These are phyloP conservation scores for Merodon equestris DNA, from an alignment of 2,888 invertebrate species.

Conservation along the genomic window DNA sequence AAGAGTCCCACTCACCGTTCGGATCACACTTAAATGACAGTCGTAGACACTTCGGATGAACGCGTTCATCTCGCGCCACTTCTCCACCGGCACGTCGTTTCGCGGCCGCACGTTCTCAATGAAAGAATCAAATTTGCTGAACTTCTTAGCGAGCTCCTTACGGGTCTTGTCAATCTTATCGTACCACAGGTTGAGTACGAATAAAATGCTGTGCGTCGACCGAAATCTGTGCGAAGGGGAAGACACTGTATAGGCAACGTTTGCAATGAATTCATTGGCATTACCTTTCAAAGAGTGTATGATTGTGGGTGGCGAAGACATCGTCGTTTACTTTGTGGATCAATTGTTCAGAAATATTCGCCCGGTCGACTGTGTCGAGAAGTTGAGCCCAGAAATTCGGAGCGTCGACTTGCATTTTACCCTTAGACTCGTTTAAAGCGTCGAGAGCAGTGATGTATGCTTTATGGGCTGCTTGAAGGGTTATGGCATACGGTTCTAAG, in stretches of 20 bases:
- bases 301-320: constrained; percentile 38
- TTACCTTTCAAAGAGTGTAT: constrained; percentile 36
- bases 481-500: constrained; percentile 75
- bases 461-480: constrained; percentile 70
- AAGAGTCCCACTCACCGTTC: constrained; percentile 69
- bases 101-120: constrained; percentile 71
- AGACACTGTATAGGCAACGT: neutral
- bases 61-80: constrained; percentile 68
- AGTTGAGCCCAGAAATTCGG: constrained; percentile 47
- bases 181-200: constrained; percentile 73
- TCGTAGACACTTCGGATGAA: constrained; percentile 75
- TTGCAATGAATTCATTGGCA: too few species aligned
- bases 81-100: constrained; percentile 65
- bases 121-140: constrained; percentile 72
- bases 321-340: constrained; percentile 74
- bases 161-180: constrained; percentile 69
- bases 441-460: constrained; percentile 23
- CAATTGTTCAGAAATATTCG: constrained; percentile 58
- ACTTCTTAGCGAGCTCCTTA: constrained; percentile 67
- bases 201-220: constrained; percentile 53
- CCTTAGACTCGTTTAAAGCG: constrained; percentile 14
- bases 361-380: constrained; percentile 36
- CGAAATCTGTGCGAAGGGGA: constrained; percentile 29
- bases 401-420: constrained; percentile 23
- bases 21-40: constrained; percentile 76